Evolutionary conservation across 53 echinoderm and acorn worm species (phyloP).

Genomic region (Echinarachnius parma): DNA sequence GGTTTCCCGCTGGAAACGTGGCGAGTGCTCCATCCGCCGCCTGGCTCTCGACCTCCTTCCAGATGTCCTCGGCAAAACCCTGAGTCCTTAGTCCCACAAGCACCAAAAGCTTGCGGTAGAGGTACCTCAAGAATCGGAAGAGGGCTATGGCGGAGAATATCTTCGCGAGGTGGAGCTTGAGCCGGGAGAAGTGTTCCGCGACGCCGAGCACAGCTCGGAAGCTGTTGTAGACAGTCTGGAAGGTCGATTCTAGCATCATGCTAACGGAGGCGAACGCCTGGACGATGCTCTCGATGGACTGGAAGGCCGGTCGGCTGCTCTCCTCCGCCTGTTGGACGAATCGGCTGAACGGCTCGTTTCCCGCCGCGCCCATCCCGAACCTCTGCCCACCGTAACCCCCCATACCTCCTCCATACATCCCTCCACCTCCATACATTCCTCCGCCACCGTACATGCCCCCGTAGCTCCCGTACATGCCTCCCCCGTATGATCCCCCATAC

Average conservation of each 20-base stretch:
- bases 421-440: constrained; percentile 45
- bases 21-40: constrained; percentile 33
- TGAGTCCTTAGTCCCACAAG: constrained; percentile 57
- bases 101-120: constrained; percentile 63
- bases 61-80: constrained; percentile 81
- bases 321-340: constrained; percentile 89
- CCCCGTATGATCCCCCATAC: constrained; percentile 8
- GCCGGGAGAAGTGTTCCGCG: constrained; percentile 91
- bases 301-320: constrained; percentile 91
- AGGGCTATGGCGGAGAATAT: constrained; percentile 82
- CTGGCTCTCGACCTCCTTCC: constrained; percentile 66
- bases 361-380: constrained; percentile 7
- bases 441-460: constrained; percentile 46
- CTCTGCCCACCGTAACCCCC: constrained; percentile 52
- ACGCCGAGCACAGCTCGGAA: constrained; percentile 94
- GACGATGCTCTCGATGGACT: constrained; percentile 97
- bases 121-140: constrained; percentile 79
- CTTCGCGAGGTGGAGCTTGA: constrained; percentile 83
- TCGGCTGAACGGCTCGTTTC: constrained; percentile 54
- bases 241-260: constrained; percentile 98
- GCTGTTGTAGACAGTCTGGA: constrained; percentile 93
- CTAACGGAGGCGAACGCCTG: constrained; percentile 91
- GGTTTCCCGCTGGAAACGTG: constrained; percentile 30
- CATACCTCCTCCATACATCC: constrained; percentile 44
- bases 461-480: constrained; percentile 46